These are phyloP conservation scores for Aurelia sp. DNA, from an alignment of 30 jellyfish, hydroid and myxozoan species.

Conservation along the genomic window DNA sequence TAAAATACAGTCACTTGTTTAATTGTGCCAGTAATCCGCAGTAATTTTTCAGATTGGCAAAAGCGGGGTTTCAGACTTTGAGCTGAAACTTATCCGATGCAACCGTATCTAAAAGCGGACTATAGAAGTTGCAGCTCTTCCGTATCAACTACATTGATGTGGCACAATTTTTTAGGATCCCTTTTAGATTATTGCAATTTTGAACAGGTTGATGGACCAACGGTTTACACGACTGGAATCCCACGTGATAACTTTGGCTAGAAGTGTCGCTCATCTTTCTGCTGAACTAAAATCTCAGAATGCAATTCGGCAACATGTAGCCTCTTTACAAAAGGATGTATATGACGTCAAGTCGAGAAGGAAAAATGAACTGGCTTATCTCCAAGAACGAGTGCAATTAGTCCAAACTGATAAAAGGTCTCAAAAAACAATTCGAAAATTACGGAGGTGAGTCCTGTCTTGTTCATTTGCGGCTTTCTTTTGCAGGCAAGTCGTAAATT, in stretches of 20 bases:
- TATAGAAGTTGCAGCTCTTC: no score
- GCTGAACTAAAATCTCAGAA: conserved; percentile 66
- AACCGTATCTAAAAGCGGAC: no score
- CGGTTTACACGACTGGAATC: conserved; percentile 62
- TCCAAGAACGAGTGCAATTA: conserved; percentile 53
- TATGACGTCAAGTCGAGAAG: conserved; percentile 31
- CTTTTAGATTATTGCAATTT: not conserved
- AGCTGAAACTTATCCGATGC: no score
- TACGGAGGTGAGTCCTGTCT: conserved; percentile 33
- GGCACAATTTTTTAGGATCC: not conserved
- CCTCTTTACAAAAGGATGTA: conserved; percentile 46
- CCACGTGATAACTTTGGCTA: conserved; percentile 63
- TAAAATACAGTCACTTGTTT: no score
- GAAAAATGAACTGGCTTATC: conserved; percentile 37
- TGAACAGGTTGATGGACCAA: conserved; percentile 57
- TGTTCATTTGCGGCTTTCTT: no score
- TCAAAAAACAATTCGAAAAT: conserved; percentile 47
- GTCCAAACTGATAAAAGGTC: conserved; percentile 53
- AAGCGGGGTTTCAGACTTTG: no score
- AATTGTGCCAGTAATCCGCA: no score
- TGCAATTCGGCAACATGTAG: conserved; percentile 44
- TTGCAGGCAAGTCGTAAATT: no score
- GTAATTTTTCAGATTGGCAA: no score
- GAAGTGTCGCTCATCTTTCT: conserved; percentile 73
- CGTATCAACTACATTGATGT: no score